These are phyloP conservation scores for Amaurobius ferox DNA, from an alignment of 2,888 invertebrate species.

Conservation along the genomic window DNA sequence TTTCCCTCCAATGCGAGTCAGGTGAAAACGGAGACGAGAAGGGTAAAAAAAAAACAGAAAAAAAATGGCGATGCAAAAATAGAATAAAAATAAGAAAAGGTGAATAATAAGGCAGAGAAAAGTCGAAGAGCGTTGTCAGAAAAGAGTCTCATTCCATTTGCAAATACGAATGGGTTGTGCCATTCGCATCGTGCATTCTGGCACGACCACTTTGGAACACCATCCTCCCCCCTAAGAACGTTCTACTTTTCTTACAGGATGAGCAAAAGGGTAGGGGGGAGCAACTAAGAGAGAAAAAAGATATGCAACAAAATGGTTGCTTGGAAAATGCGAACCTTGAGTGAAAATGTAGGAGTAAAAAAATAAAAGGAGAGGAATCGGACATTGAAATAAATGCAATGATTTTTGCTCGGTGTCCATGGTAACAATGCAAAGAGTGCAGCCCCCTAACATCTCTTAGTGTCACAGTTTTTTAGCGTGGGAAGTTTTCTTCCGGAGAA, in stretches of 20 bases:
- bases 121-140: conserved; percentile 69
- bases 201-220: conserved; percentile 62
- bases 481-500: conserved; percentile 35
- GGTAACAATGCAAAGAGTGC: conserved; percentile 47
- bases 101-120: conserved; percentile 70
- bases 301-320: conserved; percentile 57
- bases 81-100: conserved; percentile 44
- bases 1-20: conserved; percentile 39
- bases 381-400: conserved; percentile 71
- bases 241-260: conserved; percentile 57
- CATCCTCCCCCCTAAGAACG: conserved; percentile 22
- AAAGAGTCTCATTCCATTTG: conserved; percentile 67
- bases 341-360: conserved; percentile 58
- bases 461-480: conserved; percentile 57
- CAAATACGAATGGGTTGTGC: conserved; percentile 65
- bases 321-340: conserved; percentile 56
- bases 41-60: conserved; percentile 3
- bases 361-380: conserved; percentile 19
- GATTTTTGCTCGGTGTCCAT: conserved; percentile 60
- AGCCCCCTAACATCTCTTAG: conserved; percentile 26
- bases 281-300: conserved; percentile 9
- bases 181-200: conserved; percentile 41
- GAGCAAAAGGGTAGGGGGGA: conserved; percentile 11
- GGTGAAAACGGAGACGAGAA: conserved; percentile 26
- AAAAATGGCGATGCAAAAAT: conserved; percentile 9